These are phyloP conservation scores for Lepidochitona cinerea DNA, from an alignment of 2,888 invertebrate species.

Conservation along the genomic window DNA sequence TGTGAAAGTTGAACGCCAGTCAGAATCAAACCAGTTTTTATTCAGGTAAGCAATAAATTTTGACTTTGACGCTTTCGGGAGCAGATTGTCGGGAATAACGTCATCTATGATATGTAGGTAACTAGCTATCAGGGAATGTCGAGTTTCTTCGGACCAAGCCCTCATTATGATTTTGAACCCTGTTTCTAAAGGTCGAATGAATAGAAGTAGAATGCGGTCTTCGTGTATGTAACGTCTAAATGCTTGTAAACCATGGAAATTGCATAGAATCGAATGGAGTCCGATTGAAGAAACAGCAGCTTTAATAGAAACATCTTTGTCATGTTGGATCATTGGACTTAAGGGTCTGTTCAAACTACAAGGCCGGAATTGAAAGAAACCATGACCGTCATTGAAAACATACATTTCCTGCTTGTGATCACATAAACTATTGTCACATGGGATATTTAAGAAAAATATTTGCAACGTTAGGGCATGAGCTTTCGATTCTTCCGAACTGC, in stretches of 20 bases:
- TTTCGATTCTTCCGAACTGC: slow-evolving; percentile 2
- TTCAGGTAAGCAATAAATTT: neutral
- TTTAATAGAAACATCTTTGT: slow-evolving; percentile 4
- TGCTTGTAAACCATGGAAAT: slow-evolving; percentile 13
- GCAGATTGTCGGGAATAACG: slow-evolving; percentile 2
- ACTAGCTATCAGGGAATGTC: neutral
- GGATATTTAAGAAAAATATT: slow-evolving; percentile 10
- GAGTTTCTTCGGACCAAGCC: neutral
- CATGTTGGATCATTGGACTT: slow-evolving; percentile 14
- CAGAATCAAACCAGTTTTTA: slow-evolving; percentile 6
- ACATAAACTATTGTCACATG: slow-evolving; percentile 8
- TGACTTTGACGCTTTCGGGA: neutral
- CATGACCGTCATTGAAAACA: slow-evolving; percentile 13
- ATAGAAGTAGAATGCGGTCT: neutral
- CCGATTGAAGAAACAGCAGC: neutral
- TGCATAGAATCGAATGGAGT: slow-evolving; percentile 6
- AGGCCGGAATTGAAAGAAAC: neutral
- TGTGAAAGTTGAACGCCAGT: slow-evolving; percentile 8
- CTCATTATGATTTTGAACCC: slow-evolving; percentile 13
- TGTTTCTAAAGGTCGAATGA: slow-evolving; percentile 12
- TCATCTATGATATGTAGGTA: slow-evolving; percentile 4
- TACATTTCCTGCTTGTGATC: neutral
- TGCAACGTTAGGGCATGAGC: slow-evolving; percentile 5
- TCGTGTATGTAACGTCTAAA: slow-evolving; percentile 5
- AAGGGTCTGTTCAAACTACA: neutral